phyloP scores from a whole-genome alignment of 2,113 vertebrate genomes.

The Eulemur rufifrons region DNA sequence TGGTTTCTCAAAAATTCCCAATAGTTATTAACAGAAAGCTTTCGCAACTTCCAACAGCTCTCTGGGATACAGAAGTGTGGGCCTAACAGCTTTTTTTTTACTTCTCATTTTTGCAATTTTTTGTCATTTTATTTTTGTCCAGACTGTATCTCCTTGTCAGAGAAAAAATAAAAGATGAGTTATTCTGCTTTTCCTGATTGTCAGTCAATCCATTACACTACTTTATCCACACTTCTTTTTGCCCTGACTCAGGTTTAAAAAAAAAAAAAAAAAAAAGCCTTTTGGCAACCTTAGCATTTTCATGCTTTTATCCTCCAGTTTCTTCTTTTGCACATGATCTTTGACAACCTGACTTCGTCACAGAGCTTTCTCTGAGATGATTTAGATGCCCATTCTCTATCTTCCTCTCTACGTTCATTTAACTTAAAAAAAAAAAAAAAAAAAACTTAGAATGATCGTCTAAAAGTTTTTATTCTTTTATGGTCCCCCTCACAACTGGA shows the following conservation, averaged over 20 bases:
- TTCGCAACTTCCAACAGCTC: not conserved
- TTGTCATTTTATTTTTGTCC: conserved; percentile 16
- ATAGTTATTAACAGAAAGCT: not conserved
- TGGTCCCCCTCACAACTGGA: not conserved
- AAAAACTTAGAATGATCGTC: no score
- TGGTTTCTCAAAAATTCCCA: not conserved
- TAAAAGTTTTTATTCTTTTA: not conserved
- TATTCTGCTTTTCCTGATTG: conserved; percentile 19
- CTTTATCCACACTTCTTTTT: conserved; percentile 14
- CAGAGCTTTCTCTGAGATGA: not conserved
- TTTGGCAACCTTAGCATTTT: not conserved
- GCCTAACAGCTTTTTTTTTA: not conserved
- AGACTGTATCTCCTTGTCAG: not conserved
- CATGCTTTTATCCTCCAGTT: not conserved
- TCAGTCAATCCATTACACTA: not conserved
- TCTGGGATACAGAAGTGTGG: not conserved
- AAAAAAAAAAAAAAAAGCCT: not conserved
- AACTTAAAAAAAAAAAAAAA: not conserved
- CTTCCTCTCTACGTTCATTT: not conserved
- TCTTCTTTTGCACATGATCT: not conserved
- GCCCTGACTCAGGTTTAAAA: not conserved
- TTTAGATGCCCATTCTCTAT: not conserved
- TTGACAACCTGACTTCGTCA: not conserved
- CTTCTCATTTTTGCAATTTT: not conserved
- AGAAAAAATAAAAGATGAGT: not conserved